Percentiles rank a stretch among this genome's conserved stretches.
These are phyloP conservation scores for Cygnus olor DNA, from an alignment of 2,797 vertebrate species.

Conservation along the genomic window DNA sequence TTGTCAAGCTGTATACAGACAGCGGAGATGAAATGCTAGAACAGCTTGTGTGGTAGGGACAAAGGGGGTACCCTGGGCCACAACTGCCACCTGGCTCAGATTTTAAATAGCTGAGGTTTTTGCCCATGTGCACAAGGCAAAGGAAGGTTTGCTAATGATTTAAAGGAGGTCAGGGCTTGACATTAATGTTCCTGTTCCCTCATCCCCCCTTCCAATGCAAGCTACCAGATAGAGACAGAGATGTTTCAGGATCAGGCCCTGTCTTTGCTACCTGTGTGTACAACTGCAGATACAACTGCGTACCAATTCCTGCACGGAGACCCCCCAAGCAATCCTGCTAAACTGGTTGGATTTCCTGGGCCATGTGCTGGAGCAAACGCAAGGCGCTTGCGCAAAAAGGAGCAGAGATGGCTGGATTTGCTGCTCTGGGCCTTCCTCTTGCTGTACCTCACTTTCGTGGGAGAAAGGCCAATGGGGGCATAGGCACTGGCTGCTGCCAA, in stretches of 20 bases:
- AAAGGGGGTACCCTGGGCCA: not conserved
- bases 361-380: not conserved
- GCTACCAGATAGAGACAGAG: not conserved
- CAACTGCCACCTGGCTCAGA: not conserved
- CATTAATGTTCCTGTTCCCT: not conserved
- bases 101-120: not conserved
- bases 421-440: not conserved
- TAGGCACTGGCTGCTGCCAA: not conserved
- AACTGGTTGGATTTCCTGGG: not conserved
- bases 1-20: not conserved
- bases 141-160: not conserved
- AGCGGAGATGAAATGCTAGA: not conserved
- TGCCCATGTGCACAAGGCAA: not conserved
- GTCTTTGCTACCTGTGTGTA: not conserved
- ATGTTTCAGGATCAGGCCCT: not conserved
- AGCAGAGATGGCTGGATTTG: not conserved
- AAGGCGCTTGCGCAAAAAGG: not conserved
- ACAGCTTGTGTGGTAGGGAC: not conserved
- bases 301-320: not conserved
- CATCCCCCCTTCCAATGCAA: not conserved
- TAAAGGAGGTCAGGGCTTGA: not conserved
- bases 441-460: not conserved
- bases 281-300: accelerated
- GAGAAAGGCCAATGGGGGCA: not conserved
- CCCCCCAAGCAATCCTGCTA: not conserved